Percentiles rank a stretch among this genome's conserved stretches.
phyloP scores from a whole-genome alignment of 1,140 invertebrate genomes.

The Gerris buenoi region DNA sequence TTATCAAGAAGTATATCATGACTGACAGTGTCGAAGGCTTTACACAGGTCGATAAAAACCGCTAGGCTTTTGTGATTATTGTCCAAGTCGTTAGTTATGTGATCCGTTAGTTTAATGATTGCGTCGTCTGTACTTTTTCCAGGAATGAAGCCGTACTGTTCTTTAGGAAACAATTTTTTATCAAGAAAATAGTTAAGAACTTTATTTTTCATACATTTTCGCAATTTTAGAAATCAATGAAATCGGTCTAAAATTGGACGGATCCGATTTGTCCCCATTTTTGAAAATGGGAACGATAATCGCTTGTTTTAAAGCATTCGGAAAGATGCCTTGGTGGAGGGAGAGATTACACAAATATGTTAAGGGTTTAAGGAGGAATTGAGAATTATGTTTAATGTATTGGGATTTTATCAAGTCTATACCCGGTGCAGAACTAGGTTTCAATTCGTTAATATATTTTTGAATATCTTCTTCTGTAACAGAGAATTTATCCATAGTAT shows the following conservation, averaged over 20 bases:
- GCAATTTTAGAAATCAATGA: neutral
- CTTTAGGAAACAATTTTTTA: neutral
- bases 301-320: neutral
- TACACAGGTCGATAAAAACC: neutral
- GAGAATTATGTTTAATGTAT: neutral
- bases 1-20: neutral
- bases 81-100: neutral
- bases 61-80: neutral
- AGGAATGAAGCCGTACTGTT: neutral
- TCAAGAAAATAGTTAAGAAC: neutral
- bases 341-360: neutral
- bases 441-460: neutral
- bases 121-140: neutral
- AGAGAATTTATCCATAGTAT: neutral
- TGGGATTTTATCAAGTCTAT: neutral
- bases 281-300: neutral
- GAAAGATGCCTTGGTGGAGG: neutral
- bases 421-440: neutral
- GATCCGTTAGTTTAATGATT: neutral
- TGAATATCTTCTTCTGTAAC: neutral
- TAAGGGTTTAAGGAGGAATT: neutral
- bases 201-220: neutral
- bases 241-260: neutral
- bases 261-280: neutral
- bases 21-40: neutral